Evolutionary conservation across 2,888 invertebrate genomes (phyloP).

Genomic region (Lepas anatifera): DNA sequence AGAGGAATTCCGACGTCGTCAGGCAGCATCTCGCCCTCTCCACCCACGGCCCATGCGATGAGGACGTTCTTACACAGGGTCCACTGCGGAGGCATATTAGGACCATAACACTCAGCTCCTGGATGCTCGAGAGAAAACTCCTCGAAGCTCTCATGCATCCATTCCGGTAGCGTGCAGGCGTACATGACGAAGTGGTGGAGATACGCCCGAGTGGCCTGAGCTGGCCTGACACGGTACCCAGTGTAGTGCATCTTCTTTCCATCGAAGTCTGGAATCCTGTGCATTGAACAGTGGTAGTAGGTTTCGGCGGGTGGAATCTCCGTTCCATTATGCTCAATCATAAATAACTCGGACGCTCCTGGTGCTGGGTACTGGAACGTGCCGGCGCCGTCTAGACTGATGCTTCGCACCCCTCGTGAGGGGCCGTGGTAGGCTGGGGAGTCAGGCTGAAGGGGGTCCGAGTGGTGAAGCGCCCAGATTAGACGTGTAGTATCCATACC

Average conservation of each 20-base stretch:
- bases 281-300: background rate
- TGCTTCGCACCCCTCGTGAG: background rate
- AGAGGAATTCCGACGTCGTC: background rate
- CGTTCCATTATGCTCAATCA: background rate
- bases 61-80: background rate
- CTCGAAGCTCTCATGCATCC: background rate
- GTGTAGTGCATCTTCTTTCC: background rate
- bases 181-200: background rate
- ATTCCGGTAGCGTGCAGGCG: background rate
- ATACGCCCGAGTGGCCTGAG: background rate
- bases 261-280: background rate
- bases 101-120: constrained; percentile 10
- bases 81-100: constrained; percentile 16
- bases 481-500: background rate
- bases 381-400: background rate
- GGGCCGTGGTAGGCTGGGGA: background rate
- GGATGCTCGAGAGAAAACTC: background rate
- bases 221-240: background rate
- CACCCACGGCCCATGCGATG: constrained; percentile 15
- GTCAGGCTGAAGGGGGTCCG: background rate
- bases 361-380: background rate
- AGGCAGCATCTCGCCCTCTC: constrained; percentile 9
- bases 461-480: background rate
- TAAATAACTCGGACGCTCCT: background rate
- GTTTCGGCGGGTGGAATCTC: background rate